Evolutionary conservation across 2,888 invertebrate species (phyloP).

Genomic region (Alsophila aescularia): DNA sequence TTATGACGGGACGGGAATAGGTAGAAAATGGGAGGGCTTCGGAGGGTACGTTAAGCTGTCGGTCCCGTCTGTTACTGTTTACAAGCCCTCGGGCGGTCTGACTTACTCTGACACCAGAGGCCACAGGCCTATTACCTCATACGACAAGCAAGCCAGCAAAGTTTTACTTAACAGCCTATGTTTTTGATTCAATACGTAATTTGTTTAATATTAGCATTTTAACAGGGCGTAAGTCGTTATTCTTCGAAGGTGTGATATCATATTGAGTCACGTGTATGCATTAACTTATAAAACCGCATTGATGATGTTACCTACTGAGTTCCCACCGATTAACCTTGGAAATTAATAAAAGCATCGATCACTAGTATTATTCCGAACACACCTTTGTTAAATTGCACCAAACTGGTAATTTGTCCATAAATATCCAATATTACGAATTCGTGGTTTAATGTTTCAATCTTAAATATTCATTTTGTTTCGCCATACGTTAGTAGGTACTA

Average conservation of each 20-base stretch:
- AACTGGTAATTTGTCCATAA: constrained; percentile 12
- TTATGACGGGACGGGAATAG: too few relatives aligned
- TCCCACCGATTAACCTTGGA: constrained; percentile 11
- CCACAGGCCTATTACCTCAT: too few relatives aligned
- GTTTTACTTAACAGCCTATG: too few relatives aligned
- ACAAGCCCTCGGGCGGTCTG: too few relatives aligned
- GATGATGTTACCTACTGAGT: not conserved
- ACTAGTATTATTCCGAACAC: not conserved
- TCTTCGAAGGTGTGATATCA: constrained; percentile 6
- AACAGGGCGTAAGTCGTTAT: not conserved
- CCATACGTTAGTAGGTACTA: not conserved
- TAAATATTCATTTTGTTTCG: too few relatives aligned
- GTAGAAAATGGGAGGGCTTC: too few relatives aligned
- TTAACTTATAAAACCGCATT: constrained; percentile 1
- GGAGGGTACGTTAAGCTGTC: too few relatives aligned
- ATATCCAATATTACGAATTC: not conserved
- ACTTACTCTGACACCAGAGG: too few relatives aligned
- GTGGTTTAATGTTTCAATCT: not conserved
- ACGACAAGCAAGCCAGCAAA: too few relatives aligned
- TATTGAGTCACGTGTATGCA: constrained; percentile 9
- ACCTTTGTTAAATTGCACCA: constrained; percentile 6
- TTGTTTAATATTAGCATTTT: not conserved
- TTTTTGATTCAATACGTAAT: not conserved
- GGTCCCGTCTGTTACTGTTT: too few relatives aligned
- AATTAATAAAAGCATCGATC: not conserved